Evolutionary conservation across 2,113 vertebrate species (phyloP).

Genomic region (Larimichthys crocea): DNA sequence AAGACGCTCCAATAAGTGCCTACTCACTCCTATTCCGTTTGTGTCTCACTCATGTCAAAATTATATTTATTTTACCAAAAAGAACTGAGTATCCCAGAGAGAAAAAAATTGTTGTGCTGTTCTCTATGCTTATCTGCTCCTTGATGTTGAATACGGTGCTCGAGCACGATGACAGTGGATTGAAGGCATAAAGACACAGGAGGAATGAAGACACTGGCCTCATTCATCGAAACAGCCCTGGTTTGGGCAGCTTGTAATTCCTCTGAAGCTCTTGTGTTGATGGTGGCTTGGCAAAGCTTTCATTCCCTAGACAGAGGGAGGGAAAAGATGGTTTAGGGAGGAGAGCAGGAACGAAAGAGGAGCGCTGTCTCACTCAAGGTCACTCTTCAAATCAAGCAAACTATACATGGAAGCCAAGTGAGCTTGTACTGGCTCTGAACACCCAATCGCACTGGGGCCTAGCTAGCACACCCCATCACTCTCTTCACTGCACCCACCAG

Average conservation of each 20-base stretch:
- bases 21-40: neutral
- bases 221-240: constrained; percentile 60
- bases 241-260: constrained; percentile 58
- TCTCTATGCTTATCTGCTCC: constrained; percentile 24
- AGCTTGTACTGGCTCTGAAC: constrained; percentile 65
- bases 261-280: constrained; percentile 67
- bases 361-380: constrained; percentile 72
- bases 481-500: constrained; percentile 60
- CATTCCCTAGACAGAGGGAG: constrained; percentile 55
- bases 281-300: constrained; percentile 61
- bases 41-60: neutral
- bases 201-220: constrained; percentile 58
- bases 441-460: constrained; percentile 64
- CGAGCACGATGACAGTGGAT: constrained; percentile 34
- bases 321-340: constrained; percentile 56
- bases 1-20: neutral
- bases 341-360: constrained; percentile 52
- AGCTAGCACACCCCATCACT: constrained; percentile 61
- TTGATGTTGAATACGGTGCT: constrained; percentile 36
- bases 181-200: constrained; percentile 42
- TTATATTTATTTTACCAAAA: neutral
- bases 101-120: neutral
- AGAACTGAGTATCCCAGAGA: neutral
- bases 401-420: constrained; percentile 63
- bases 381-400: constrained; percentile 72